Evolutionary conservation across 2,113 vertebrate genomes (phyloP), one percentile per base, ranked within the genome.

Genomic region (Phycodurus eques): DNA sequence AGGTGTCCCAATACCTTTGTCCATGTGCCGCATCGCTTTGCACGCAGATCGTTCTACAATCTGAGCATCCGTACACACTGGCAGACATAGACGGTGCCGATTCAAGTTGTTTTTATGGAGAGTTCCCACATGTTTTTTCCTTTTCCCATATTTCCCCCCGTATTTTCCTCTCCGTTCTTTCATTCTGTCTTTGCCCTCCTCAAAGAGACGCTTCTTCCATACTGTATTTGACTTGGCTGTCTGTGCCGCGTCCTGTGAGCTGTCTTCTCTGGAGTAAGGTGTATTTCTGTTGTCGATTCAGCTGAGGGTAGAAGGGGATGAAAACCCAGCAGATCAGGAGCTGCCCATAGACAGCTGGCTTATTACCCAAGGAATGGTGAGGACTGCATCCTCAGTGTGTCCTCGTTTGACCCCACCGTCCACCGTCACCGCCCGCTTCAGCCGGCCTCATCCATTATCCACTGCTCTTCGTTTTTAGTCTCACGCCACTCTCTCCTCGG

Each of bases 331-430:
- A 92, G 95, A 94, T 92, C 90, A 96, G 95, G 95, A 98, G 93
- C 90, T 91, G 88, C 97, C 97, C 88, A 98, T 98, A 98, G 97
- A 99, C 96, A 95, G 94, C 95, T 99, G 98, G 98, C 97, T 99
- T 90, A 97, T 98, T 90, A 95, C 95, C 91, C 97, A 99, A 98
- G 98, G 98, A 99, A 99, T 99, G 98, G 98, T 99, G 98, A 99
- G 96, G 94, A 93, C 88, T 93, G 93, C 91, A 92, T 77, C 80
- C 88, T 92, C 3, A 89, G 88, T 91, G 90, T 90, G 91, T 89
- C 87, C 87, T 85, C 87, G 81, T 76, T 44, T 17, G 14, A 13
- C 67, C 74, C 72, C 70, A 47, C 39, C 75, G 53, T 70, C 75
- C 70, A 33, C 59, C 68, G 31, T 68, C 84, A 75, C 72, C 67